phyloP scores from a whole-genome alignment of 64 coral and sea anemone species.

The Exaiptasia diaphana region DNA sequence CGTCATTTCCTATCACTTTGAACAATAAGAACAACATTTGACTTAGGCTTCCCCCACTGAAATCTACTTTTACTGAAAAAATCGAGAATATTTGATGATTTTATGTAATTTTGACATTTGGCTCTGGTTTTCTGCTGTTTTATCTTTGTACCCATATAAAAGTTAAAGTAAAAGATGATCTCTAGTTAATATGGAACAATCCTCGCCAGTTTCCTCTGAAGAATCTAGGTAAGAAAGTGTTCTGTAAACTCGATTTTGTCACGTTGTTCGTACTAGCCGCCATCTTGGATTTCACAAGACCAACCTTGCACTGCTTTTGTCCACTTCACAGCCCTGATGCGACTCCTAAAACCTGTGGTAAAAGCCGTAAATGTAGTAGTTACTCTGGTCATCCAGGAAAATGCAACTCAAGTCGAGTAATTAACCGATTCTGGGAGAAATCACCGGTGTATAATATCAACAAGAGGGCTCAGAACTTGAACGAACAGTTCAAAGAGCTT shows the following conservation, averaged over 20 bases:
- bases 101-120: not conserved
- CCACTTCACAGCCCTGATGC: not conserved
- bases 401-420: not conserved
- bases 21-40: not conserved
- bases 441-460: not conserved
- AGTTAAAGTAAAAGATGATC: not conserved
- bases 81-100: not conserved
- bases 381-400: not conserved
- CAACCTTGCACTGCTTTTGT: not conserved
- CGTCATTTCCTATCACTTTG: not conserved
- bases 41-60: not conserved
- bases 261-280: not conserved
- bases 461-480: not conserved
- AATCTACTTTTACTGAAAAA: not conserved
- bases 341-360: not conserved
- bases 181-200: not conserved
- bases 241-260: conserved; percentile 14
- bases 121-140: not conserved
- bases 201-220: not conserved
- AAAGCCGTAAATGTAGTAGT: not conserved
- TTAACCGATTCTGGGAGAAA: conserved; percentile 5
- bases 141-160: not conserved
- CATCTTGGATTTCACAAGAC: conserved; percentile 2
- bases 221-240: conserved; percentile 18
- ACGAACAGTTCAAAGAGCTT: not conserved